A percentile compares a stretch with the other conserved stretches of the same genome.
Conservation (phyloP, 2,113 vertebrate species). For the Sprattus sprattus region DNA sequence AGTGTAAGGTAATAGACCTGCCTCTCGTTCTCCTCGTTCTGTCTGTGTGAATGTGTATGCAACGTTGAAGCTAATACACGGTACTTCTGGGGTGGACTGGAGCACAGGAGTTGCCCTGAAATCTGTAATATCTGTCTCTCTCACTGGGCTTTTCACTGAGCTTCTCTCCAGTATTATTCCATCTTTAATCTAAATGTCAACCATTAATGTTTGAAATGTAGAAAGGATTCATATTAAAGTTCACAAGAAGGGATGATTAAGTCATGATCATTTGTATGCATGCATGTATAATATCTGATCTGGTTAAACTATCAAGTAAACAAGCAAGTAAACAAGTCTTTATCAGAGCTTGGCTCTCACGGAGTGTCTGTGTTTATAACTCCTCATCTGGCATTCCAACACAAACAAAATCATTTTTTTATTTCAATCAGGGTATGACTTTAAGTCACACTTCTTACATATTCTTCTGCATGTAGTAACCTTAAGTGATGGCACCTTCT, state of each 20-base stretch:
- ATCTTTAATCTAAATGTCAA: conserved; percentile 29
- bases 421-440: not conserved
- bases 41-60: too few relatives aligned
- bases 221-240: conserved; percentile 39
- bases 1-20: too few relatives aligned
- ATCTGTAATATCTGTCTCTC: too few relatives aligned
- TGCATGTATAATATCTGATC: not conserved
- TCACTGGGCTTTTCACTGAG: too few relatives aligned
- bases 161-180: not conserved
- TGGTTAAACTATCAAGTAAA: not conserved
- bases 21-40: too few relatives aligned
- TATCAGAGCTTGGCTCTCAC: not conserved
- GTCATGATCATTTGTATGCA: conserved; percentile 36
- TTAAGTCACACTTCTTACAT: not conserved
- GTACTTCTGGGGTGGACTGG: too few relatives aligned
- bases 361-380: not conserved
- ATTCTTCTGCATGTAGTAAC: not conserved
- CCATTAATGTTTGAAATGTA: conserved; percentile 20
- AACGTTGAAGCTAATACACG: too few relatives aligned
- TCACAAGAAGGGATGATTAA: conserved; percentile 25
- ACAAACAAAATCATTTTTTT: not conserved
- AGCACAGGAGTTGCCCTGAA: too few relatives aligned
- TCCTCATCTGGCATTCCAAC: not conserved
- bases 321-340: not conserved
- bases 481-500: not conserved